Evolutionary conservation across 2,888 invertebrate genomes (phyloP), one percentile per base, ranked within the genome.

Genomic region (Cerastis rubricosa): DNA sequence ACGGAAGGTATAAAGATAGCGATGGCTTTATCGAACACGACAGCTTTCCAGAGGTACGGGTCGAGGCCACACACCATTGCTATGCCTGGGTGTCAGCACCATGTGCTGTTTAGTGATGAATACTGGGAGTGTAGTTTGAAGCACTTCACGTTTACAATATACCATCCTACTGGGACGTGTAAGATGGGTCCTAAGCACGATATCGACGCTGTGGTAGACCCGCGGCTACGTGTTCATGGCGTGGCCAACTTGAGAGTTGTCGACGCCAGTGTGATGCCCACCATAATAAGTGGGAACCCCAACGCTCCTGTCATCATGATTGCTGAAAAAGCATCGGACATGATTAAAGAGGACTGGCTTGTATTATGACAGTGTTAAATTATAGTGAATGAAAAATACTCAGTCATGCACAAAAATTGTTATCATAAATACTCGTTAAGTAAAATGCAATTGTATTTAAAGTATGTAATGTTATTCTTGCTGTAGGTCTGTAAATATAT

Each of bases 261-360:
- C 0, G 99, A 99, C 91, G 98, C 98, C 0, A 98, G 98, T 83
- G 98, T 99, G 71, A 99, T 99, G 99, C 99, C 99, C 0, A 98
- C 97, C 2, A 99, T 99, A 80, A 97, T 98, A 22, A 99, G 98
- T 91, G 99, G 99, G 0, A 99, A 99, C 94, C 98, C 99, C 0
- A 99, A 99, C 92, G 99, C 99, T 1, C 98, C 98, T 0, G 97
- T 98, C 2, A 98, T 99, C 65, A 99, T 99, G 98, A 99, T 99
- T 71, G 99, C 98, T 0, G 99, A 99, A 90, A 99, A 99, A 92
- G 98, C 98, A 0, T 98, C 99, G 12, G 99, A 99, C 91, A 97
- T 99, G 97, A 98, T 99, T 83, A 99, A 98, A 92, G 98, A 98
- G 92, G 98, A 98, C 93, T 98, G 98, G 98, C 97, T 97, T 71